phyloP scores from a whole-genome alignment of 1,140 invertebrate genomes.

The Andrena cerasifolii region DNA sequence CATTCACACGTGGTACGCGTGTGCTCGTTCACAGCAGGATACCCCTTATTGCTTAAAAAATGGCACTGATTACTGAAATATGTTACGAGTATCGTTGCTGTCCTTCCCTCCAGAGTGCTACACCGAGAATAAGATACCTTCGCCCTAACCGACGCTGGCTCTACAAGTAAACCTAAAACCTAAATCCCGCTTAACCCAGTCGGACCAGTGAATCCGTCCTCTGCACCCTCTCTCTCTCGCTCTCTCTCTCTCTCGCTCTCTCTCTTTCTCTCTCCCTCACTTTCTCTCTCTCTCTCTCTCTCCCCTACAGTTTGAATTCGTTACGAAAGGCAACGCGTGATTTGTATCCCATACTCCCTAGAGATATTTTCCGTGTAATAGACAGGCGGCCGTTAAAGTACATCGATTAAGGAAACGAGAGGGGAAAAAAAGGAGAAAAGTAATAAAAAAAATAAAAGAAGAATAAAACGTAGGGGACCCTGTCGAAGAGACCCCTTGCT shows the following conservation, averaged over 20 bases:
- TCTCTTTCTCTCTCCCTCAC: slow-evolving; percentile 18
- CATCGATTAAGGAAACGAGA: slow-evolving; percentile 11
- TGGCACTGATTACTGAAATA: slow-evolving; percentile 79
- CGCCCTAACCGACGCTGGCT: slow-evolving; percentile 51
- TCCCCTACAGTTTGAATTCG: slow-evolving; percentile 68
- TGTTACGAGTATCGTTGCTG: slow-evolving; percentile 70
- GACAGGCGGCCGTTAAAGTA: slow-evolving; percentile 37
- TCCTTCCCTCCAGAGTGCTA: slow-evolving; percentile 30
- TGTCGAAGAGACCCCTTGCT: not conserved
- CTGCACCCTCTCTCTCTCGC: slow-evolving; percentile 15
- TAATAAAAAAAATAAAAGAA: not conserved
- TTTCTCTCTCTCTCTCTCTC: slow-evolving; percentile 26
- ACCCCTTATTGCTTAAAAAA: slow-evolving; percentile 81
- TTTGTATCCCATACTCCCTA: slow-evolving; percentile 71
- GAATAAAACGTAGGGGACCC: not conserved
- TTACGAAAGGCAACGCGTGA: slow-evolving; percentile 80
- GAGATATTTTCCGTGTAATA: slow-evolving; percentile 56
- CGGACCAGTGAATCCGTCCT: slow-evolving; percentile 61
- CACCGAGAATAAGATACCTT: slow-evolving; percentile 48
- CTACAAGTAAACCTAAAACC: slow-evolving; percentile 61
- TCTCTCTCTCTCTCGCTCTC: slow-evolving; percentile 18
- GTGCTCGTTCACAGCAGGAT: slow-evolving; percentile 64
- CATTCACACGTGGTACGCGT: slow-evolving; percentile 49
- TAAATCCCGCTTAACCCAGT: slow-evolving; percentile 61
- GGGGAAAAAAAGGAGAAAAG: not conserved